Conservation (phyloP, 1,140 invertebrate species). For the Vollenhovia emeryi region DNA sequence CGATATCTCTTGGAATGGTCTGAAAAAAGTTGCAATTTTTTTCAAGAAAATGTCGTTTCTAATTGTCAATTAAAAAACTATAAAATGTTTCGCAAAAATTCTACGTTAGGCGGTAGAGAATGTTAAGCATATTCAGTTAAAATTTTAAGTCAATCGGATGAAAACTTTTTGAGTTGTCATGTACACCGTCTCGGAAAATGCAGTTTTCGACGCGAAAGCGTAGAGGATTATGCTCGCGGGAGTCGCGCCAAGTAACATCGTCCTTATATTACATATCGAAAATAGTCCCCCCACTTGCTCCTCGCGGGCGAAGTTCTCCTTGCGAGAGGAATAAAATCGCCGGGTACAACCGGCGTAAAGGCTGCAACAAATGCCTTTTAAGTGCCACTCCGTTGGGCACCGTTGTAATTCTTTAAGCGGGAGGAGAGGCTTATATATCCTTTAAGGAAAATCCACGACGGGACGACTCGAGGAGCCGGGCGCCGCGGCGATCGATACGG, state of each 20-base stretch:
- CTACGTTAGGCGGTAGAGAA: too few species aligned
- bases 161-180: too few species aligned
- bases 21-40: too few species aligned
- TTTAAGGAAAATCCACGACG: conserved; percentile 61
- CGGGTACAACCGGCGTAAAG: neutral
- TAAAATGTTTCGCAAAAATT: too few species aligned
- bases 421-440: conserved; percentile 58
- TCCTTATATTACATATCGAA: neutral
- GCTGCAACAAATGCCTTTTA: conserved; percentile 10
- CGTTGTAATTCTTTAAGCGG: conserved; percentile 69
- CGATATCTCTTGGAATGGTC: too few species aligned
- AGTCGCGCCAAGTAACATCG: neutral
- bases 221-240: neutral
- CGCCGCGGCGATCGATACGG: conserved; percentile 68
- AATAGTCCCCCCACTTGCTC: neutral
- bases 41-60: too few species aligned
- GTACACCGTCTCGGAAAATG: too few species aligned
- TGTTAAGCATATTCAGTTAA: too few species aligned
- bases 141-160: too few species aligned
- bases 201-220: too few species aligned
- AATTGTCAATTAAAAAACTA: too few species aligned
- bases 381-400: conserved; percentile 10
- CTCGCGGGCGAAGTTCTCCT: neutral
- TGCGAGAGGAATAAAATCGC: neutral
- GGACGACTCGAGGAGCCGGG: conserved; percentile 33